Conservation (phyloP, 2,888 invertebrate species). For the Embidobia sp. region DNA sequence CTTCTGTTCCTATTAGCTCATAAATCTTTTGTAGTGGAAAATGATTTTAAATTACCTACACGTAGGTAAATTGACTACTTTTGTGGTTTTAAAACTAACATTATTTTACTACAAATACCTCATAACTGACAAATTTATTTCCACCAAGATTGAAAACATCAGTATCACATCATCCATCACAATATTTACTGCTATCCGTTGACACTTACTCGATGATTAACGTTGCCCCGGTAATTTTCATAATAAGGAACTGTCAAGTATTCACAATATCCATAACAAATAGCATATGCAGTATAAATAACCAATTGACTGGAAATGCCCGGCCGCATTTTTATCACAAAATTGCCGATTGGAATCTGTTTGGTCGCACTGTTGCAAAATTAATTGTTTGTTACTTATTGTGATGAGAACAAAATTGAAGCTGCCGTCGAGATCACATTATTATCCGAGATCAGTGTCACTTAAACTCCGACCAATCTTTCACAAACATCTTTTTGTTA, state of each 20-base stretch:
- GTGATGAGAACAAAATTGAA: neutral
- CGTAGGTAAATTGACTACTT: too few species aligned
- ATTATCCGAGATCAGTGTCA: conserved; percentile 23
- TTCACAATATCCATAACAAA: conserved; percentile 24
- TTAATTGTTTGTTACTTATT: neutral
- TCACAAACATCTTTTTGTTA: conserved; percentile 31
- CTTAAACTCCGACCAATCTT: conserved; percentile 5
- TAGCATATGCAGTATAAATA: neutral
- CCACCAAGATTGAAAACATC: too few species aligned
- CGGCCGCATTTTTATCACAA: conserved; percentile 36
- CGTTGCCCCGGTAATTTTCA: conserved; percentile 24
- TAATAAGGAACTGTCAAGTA: conserved; percentile 15
- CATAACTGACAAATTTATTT: too few species aligned
- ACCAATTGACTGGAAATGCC: neutral
- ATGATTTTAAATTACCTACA: too few species aligned
- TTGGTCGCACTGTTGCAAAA: neutral
- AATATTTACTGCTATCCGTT: too few species aligned
- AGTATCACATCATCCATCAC: too few species aligned
- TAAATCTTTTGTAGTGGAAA: too few species aligned
- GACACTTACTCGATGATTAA: conserved; percentile 32
- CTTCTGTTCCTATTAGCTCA: too few species aligned
- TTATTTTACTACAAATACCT: too few species aligned
- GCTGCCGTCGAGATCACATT: conserved; percentile 30
- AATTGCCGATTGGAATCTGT: neutral
- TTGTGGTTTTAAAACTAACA: too few species aligned